Conservation (phyloP, 2,888 invertebrate genomes). For the Polylopha cassiicola region DNA sequence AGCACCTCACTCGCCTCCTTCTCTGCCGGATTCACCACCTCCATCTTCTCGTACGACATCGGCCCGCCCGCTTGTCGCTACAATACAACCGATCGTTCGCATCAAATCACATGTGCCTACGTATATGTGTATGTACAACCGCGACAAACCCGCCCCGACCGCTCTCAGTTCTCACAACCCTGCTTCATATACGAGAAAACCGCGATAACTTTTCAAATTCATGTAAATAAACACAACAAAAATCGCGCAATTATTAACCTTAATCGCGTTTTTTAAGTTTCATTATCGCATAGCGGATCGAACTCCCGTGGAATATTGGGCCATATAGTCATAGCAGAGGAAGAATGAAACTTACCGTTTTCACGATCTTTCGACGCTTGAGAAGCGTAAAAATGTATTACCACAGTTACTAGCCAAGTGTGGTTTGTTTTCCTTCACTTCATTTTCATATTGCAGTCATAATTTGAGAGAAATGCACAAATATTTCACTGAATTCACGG, state of each 20-base stretch:
- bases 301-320: conserved; percentile 79
- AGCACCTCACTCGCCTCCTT: conserved; percentile 84
- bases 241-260: conserved; percentile 79
- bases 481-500: conserved; percentile 73
- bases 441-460: conserved; percentile 73
- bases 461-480: conserved; percentile 70
- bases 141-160: conserved; percentile 62
- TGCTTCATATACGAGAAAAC: conserved; percentile 61
- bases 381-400: conserved; percentile 51
- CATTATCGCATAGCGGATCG: conserved; percentile 79
- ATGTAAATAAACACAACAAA: conserved; percentile 78
- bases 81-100: conserved; percentile 58
- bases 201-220: conserved; percentile 76
- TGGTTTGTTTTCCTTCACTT: conserved; percentile 65
- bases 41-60: conserved; percentile 78
- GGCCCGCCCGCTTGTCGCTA: conserved; percentile 53
- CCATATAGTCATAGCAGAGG: conserved; percentile 76
- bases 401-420: conserved; percentile 43
- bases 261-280: conserved; percentile 79
- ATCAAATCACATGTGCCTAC: conserved; percentile 70
- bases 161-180: conserved; percentile 47
- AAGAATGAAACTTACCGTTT: conserved; percentile 75
- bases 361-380: conserved; percentile 45
- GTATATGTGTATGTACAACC: conserved; percentile 68
- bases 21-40: conserved; percentile 81